Conservation (phyloP, 2,113 vertebrate species). For the Spea multiplicata region DNA sequence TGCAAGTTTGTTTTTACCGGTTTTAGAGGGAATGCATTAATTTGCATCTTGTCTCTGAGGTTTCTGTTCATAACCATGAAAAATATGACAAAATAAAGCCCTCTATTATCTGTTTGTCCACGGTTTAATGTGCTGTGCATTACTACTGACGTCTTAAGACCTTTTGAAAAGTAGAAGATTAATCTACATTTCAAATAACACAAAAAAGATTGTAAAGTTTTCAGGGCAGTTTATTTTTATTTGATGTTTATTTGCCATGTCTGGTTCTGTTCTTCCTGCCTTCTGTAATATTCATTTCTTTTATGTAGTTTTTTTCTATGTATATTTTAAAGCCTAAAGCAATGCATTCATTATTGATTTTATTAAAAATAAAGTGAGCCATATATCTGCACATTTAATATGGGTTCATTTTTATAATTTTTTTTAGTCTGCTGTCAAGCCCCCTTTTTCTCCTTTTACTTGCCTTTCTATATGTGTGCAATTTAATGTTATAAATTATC, state of each 20-base stretch:
- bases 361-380: too few species aligned
- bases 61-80: constrained; percentile 52
- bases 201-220: constrained; percentile 20
- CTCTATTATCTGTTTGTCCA: constrained; percentile 39
- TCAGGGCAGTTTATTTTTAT: constrained; percentile 10
- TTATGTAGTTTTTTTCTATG: background rate
- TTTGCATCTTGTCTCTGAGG: constrained; percentile 41
- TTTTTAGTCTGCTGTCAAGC: too few species aligned
- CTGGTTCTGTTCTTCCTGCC: background rate
- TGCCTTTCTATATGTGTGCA: too few species aligned
- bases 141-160: constrained; percentile 11
- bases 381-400: too few species aligned
- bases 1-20: constrained; percentile 33
- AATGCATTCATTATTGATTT: too few species aligned
- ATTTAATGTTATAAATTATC: too few species aligned
- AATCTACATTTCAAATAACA: constrained; percentile 43
- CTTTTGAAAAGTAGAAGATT: constrained; percentile 31
- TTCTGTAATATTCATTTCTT: background rate
- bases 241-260: constrained; percentile 12
- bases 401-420: too few species aligned
- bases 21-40: constrained; percentile 44
- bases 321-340: background rate
- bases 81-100: constrained; percentile 51
- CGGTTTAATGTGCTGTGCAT: constrained; percentile 24
- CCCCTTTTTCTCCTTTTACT: too few species aligned